Evolutionary conservation across 2,113 vertebrate genomes (phyloP).

Genomic region (Trichomycterus rosablanca): DNA sequence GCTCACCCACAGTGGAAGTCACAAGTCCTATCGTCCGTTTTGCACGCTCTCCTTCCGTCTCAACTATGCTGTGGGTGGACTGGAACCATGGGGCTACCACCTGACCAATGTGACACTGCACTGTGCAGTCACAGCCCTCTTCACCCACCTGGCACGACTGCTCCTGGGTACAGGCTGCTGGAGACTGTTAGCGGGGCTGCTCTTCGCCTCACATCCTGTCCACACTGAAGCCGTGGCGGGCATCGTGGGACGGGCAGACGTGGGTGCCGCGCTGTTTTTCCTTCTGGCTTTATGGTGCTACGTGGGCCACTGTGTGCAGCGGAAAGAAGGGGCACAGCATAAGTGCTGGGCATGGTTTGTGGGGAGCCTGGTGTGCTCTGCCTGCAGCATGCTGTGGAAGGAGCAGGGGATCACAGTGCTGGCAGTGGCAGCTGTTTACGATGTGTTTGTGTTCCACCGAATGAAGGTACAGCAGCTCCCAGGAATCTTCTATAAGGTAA

Average conservation of each 20-base stretch:
- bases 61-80: conserved; percentile 83
- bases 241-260: conserved; percentile 88
- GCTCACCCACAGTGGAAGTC: conserved; percentile 96
- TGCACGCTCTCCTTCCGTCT: conserved; percentile 96
- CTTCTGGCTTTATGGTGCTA: conserved; percentile 91
- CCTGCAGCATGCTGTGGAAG: conserved; percentile 97
- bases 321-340: conserved; percentile 59
- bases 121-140: conserved; percentile 82
- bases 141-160: conserved; percentile 82
- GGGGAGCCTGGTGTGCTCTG: conserved; percentile 78
- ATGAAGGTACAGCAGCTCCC: conserved; percentile 82
- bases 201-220: conserved; percentile 92
- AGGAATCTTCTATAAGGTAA: conserved; percentile 83
- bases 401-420: conserved; percentile 96
- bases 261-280: conserved; percentile 92
- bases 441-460: conserved; percentile 85
- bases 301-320: conserved; percentile 77
- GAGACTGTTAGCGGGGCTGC: conserved; percentile 86
- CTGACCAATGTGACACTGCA: conserved; percentile 87
- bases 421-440: conserved; percentile 85
- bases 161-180: conserved; percentile 86
- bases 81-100: conserved; percentile 96
- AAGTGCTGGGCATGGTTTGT: conserved; percentile 85
- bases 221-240: conserved; percentile 95
- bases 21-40: conserved; percentile 95